Evolutionary conservation across 2,113 vertebrate genomes (phyloP), one percentile per base, ranked within the genome.

Genomic region (Sinocyclocheilus anophthalmus): DNA sequence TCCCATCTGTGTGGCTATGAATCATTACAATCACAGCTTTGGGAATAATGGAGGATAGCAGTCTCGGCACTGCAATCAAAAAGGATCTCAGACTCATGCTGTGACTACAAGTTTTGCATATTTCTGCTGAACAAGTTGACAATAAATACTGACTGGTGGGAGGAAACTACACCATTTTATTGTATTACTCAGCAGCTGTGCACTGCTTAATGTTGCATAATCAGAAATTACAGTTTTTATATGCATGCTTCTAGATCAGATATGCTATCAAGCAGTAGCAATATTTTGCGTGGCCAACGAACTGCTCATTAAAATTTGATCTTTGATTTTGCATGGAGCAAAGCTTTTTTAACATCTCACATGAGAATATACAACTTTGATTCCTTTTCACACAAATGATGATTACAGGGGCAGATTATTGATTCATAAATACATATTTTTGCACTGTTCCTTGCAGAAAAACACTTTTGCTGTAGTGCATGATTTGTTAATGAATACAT

Each of bases 11-110:
- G 48, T 73, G 45, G 6, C 26, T 50, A 73, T 72, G 81, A 72
- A 57, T 83, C 81, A 73, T 42, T 57, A 26, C 67, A 83, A 83
- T 53, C 81, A 69, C 45, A 70, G 45, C 24, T 83, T 33, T 55
- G 16, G 81, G 81, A 37, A 33, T 33, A 82, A 83, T 59, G 50
- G 48, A 73, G 13, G 39, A 83, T 10, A 57, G 48, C 63, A 57
- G 61, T 50, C n/a, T 72, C 45, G 33, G 81, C 63, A n/a, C 45
- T 83, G 81, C 48, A 39, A 18, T 81, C 14, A 26, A 48, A 82
- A 14, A 50, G 8, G 3, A 48, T 22, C 16, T 81, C 42, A 33
- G 26, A 50, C 11, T 70, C 45, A 82, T 53, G 45, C 59, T 53
- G 42, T 53, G 42, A 50, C 57, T 67, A 30, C 14, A 33, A 48